Evolutionary conservation across 2,888 invertebrate species (phyloP).

Genomic region (Cantharis rufa): DNA sequence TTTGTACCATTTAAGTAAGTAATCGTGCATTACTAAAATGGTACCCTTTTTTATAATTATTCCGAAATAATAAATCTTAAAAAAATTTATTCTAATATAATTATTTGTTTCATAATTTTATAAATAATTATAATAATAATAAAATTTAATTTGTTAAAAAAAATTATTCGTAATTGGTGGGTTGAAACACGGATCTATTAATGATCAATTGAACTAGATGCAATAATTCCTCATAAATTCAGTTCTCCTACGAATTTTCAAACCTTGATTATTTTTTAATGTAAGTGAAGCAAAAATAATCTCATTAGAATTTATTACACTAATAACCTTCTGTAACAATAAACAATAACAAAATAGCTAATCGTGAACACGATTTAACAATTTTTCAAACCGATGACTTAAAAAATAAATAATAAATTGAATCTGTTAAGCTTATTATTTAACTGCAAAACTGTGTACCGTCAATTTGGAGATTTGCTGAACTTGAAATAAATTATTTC

Average conservation of each 20-base stretch:
- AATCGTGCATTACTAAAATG: not conserved
- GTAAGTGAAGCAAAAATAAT: not conserved
- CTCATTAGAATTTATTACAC: not conserved
- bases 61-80: not conserved
- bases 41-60: not conserved
- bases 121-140: not conserved
- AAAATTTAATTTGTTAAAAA: not conserved
- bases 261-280: not conserved
- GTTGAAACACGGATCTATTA: not conserved
- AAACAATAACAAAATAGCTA: not conserved
- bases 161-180: not conserved
- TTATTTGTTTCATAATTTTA: not conserved
- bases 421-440: not conserved
- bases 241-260: not conserved
- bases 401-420: not conserved
- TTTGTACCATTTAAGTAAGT: not conserved
- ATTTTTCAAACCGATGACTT: not conserved
- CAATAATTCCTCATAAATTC: not conserved
- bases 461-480: not conserved
- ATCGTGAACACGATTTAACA: constrained; percentile 1
- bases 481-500: not conserved
- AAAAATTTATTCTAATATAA: not conserved
- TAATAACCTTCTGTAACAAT: not conserved
- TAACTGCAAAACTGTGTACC: not conserved
- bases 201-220: not conserved